phyloP scores from a whole-genome alignment of 1,140 invertebrate genomes.

The Bombus superbus region DNA sequence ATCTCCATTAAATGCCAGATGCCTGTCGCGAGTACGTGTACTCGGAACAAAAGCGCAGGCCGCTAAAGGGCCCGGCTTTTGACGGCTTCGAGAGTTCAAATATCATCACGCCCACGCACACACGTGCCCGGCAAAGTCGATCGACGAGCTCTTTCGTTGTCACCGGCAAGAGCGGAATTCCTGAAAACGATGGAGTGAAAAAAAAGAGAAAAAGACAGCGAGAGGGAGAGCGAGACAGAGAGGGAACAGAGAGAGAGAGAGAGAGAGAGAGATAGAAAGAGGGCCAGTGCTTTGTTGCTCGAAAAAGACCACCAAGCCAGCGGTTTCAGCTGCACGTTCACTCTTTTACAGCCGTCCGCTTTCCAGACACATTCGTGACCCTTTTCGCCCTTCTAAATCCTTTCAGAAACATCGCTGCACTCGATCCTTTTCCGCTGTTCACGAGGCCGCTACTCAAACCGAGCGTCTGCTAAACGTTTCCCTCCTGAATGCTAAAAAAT shows the following conservation, averaged over 20 bases:
- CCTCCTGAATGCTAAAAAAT: neutral
- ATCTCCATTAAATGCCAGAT: conserved; percentile 46
- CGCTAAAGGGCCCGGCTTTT: conserved; percentile 41
- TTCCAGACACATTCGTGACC: conserved; percentile 37
- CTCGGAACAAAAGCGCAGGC: conserved; percentile 39
- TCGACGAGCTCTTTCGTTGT: conserved; percentile 48
- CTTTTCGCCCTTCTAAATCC: conserved; percentile 27
- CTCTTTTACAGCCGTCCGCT: conserved; percentile 52
- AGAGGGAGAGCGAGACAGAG: neutral
- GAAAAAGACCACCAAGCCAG: conserved; percentile 38
- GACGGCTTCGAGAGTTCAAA: conserved; percentile 47
- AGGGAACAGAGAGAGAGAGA: neutral
- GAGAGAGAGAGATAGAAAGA: neutral
- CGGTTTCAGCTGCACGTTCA: conserved; percentile 50
- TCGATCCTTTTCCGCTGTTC: neutral
- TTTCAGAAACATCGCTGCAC: conserved; percentile 29
- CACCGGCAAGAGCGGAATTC: conserved; percentile 25
- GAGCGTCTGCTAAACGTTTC: neutral
- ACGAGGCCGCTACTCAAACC: neutral
- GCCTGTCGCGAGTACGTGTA: conserved; percentile 24
- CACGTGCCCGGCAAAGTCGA: conserved; percentile 40
- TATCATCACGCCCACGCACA: conserved; percentile 43
- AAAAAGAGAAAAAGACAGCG: neutral
- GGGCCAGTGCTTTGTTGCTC: neutral
- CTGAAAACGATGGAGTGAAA: conserved; percentile 16